Percentiles rank a stretch among this genome's conserved stretches.
Conservation (phyloP, 2,113 vertebrate genomes). For the Dicaeum eximium region DNA sequence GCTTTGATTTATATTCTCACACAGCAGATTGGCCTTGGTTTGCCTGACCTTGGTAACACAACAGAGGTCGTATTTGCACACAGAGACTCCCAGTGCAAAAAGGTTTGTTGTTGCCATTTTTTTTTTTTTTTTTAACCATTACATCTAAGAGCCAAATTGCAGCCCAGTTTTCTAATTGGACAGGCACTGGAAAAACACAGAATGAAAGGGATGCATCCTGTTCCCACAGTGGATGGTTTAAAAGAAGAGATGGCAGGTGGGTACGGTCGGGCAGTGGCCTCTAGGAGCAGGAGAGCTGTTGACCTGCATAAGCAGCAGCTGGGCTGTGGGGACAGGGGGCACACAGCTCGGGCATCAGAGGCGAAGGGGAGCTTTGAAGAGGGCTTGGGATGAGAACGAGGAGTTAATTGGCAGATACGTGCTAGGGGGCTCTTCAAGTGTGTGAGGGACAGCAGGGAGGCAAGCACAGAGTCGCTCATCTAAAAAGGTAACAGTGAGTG, state of each 20-base stretch:
- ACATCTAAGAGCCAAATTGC: background rate
- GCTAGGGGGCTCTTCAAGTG: background rate
- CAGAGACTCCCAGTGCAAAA: background rate
- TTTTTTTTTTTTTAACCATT: background rate
- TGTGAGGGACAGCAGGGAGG: background rate
- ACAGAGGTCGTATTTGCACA: slow-evolving; percentile 29
- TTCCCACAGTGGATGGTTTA: background rate
- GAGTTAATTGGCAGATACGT: background rate
- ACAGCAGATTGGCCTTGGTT: slow-evolving; percentile 12
- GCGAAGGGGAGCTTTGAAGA: slow-evolving; percentile 4
- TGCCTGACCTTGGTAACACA: slow-evolving; percentile 36
- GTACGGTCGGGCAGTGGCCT: background rate
- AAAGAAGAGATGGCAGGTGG: background rate
- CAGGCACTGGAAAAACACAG: background rate
- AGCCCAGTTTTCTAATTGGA: background rate
- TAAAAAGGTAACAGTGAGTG: background rate
- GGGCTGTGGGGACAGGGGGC: background rate
- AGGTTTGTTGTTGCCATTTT: background rate
- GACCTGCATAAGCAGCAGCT: background rate
- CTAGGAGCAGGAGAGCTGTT: background rate
- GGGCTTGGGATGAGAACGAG: background rate
- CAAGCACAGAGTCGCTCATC: background rate
- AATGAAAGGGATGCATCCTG: background rate
- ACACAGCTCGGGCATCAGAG: background rate
- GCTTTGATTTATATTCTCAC: slow-evolving; percentile 42